Base-by-base conservation (phyloP, 2,113 vertebrate genomes). In the Bucco capensis region DNA sequence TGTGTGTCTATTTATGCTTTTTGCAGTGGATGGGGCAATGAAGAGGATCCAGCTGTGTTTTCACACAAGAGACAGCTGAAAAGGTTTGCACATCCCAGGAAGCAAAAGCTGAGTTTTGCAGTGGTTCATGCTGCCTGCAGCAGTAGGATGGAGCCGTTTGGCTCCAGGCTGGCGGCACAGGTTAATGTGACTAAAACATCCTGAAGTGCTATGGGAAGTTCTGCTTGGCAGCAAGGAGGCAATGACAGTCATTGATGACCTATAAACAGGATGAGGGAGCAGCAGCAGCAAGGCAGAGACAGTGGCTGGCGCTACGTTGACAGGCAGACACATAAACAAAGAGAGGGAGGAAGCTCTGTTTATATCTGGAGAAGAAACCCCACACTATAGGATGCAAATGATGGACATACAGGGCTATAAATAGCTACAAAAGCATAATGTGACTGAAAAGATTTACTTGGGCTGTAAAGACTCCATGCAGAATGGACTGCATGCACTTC, bases 261-360 rank as follows among this genome's bases (percentile, higher is more conserved):
- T 93, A 94, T 97, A 98, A 97, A 97, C 97, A 98, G 97, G 97
- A 97, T 97, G 96, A 97, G 92, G 93, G 96, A 95, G 93, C 96
- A 96, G 94, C 65, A 44, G 94, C 80, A 90, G 90, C 86, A 89
- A 75, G 96, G 94, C 8, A 3, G 15, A 74, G 69, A 90, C 95
- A 87, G 96, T 16, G 14, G 1, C 96, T 95, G 97, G 97, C 85
- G 65, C 96, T 95, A 10, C 9, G 19, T 47, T 95, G 96, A 96
- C 93, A 87, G 93, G 89, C 96, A 97, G 96, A 96, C 82, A 5
- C 64, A 92, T 91, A 97, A 97, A 97, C 97, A 96, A 94, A 95
- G 88, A 7, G 3, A 84, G 56, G 49, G 95, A 97, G 97, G 97
- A 97, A 97, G 82, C 85, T 87, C 69, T 95, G 90, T 96, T 97